Evolutionary conservation across 37 sponge, comb jelly and placozoan species (phyloP).

Genomic region (Chondrosia reniformis): DNA sequence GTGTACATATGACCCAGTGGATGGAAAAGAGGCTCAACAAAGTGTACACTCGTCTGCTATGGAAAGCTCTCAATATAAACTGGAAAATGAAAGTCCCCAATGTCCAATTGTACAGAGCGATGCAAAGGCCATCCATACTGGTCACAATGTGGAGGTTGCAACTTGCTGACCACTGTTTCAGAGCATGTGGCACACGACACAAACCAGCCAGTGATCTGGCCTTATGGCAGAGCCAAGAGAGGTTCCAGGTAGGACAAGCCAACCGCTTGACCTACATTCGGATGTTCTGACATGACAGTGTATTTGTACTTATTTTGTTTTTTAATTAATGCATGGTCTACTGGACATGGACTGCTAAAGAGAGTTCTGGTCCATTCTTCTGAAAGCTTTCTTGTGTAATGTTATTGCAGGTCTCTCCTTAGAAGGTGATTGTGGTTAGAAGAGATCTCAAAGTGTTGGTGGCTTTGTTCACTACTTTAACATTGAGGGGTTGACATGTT

Average conservation of each 20-base stretch:
- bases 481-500: background rate
- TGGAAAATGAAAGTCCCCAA: background rate
- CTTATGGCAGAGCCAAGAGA: conserved; percentile 3
- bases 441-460: too few relatives aligned
- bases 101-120: background rate
- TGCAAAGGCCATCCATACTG: background rate
- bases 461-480: background rate
- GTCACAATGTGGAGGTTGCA: background rate
- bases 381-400: too few relatives aligned
- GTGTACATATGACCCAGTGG: background rate
- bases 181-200: background rate
- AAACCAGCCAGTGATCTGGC: background rate
- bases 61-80: background rate
- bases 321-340: too few relatives aligned
- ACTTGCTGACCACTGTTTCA: background rate
- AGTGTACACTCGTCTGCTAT: background rate
- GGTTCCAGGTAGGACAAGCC: background rate
- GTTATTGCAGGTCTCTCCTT: too few relatives aligned
- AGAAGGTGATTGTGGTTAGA: too few relatives aligned
- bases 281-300: background rate
- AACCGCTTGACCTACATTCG: background rate
- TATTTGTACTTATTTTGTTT: background rate
- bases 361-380: too few relatives aligned
- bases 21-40: background rate
- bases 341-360: too few relatives aligned